These are phyloP conservation scores for Trisateles emortualis DNA, from an alignment of 2,888 invertebrate genomes.

Conservation along the genomic window DNA sequence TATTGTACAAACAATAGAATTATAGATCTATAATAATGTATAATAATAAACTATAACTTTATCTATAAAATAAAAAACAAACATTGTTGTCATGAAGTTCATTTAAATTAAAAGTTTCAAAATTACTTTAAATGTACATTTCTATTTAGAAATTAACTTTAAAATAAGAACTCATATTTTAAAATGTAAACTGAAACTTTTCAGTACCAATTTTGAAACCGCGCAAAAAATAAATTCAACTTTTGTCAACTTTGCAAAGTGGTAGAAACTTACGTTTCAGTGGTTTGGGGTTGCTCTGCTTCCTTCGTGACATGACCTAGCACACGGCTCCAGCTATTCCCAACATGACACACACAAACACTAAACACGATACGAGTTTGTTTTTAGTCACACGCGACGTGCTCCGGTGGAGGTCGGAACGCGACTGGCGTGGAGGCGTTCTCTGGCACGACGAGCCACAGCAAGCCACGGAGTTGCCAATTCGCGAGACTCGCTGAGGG, in stretches of 20 bases:
- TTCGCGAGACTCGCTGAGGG: slow-evolving; percentile 58
- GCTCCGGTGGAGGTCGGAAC: slow-evolving; percentile 56
- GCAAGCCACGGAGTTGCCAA: slow-evolving; percentile 52
- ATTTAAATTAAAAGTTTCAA: neutral
- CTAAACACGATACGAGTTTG: slow-evolving; percentile 54
- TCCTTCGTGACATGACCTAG: slow-evolving; percentile 95
- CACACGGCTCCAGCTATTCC: slow-evolving; percentile 62
- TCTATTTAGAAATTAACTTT: neutral
- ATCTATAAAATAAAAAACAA: neutral
- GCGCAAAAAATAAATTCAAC: neutral
- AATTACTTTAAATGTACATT: too few relatives aligned
- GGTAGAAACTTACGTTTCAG: slow-evolving; percentile 93
- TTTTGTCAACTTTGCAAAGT: slow-evolving; percentile 13
- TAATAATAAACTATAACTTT: too few relatives aligned
- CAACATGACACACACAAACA: slow-evolving; percentile 74
- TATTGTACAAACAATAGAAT: too few relatives aligned
- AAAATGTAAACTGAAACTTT: neutral
- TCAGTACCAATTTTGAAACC: slow-evolving; percentile 5
- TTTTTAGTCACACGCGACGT: slow-evolving; percentile 52
- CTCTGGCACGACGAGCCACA: slow-evolving; percentile 30
- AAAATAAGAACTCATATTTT: neutral
- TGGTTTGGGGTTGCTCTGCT: slow-evolving; percentile 98
- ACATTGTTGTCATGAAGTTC: neutral
- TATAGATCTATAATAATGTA: too few relatives aligned
- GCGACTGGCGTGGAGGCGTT: slow-evolving; percentile 65